phyloP scores from a whole-genome alignment of 2,113 vertebrate species.

The Dicerorhinus sumatrensis region DNA sequence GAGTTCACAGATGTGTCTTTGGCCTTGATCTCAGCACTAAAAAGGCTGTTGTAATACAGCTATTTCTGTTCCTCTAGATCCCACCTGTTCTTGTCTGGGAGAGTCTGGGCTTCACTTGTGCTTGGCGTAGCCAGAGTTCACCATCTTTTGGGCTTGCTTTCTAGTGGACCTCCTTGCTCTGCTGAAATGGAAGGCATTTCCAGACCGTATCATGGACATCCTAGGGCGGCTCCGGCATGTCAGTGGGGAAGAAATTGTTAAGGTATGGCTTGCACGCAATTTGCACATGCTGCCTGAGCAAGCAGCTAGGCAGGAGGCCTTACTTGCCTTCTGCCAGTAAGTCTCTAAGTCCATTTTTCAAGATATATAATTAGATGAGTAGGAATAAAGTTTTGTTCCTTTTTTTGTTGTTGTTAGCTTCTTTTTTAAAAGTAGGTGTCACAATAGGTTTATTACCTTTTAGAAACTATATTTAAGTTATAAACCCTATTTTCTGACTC shows the following conservation, averaged over 20 bases:
- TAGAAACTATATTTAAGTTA: constrained; percentile 8
- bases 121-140: not conserved
- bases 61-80: not conserved
- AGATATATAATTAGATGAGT: not conserved
- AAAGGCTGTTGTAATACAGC: not conserved
- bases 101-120: not conserved
- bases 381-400: not conserved
- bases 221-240: constrained; percentile 95
- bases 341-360: not conserved
- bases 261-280: constrained; percentile 86
- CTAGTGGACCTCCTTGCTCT: constrained; percentile 96
- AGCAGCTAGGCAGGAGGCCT: not conserved
- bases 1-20: not conserved
- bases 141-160: constrained; percentile 69
- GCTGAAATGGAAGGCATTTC: constrained; percentile 97
- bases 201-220: constrained; percentile 96
- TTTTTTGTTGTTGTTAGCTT: not conserved
- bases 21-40: not conserved
- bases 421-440: not conserved
- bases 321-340: not conserved
- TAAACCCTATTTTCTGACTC: constrained; percentile 16
- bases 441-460: constrained; percentile 7
- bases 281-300: not conserved
- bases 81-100: not conserved
- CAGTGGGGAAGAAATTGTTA: constrained; percentile 97